These are phyloP conservation scores for Podarcis cretensis DNA, from an alignment of 2,113 vertebrate genomes.

Conservation along the genomic window DNA sequence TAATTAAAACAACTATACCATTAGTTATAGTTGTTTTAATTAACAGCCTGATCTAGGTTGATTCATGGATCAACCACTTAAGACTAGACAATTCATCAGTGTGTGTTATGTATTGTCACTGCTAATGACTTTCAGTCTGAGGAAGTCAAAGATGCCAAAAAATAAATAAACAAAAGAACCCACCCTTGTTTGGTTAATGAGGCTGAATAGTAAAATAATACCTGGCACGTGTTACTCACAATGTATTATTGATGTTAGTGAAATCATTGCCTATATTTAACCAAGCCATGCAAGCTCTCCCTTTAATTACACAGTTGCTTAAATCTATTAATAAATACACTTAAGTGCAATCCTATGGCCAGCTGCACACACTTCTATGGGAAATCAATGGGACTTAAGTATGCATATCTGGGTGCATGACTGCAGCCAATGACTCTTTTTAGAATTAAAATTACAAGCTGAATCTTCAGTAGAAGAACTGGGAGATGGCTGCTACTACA, in stretches of 20 bases:
- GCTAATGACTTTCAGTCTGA: not conserved
- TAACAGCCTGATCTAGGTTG: slow-evolving; percentile 5
- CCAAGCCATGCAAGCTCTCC: not conserved
- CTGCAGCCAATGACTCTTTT: not conserved
- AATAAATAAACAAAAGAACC: not conserved
- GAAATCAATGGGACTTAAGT: slow-evolving; percentile 6
- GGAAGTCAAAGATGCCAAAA: not conserved
- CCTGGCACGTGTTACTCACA: not conserved
- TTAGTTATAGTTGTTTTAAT: not conserved
- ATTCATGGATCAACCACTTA: not conserved
- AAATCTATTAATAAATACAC: slow-evolving; percentile 1
- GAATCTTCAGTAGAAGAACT: no score
- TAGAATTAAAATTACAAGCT: not conserved
- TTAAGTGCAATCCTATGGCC: not conserved
- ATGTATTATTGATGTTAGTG: not conserved
- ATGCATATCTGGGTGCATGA: not conserved
- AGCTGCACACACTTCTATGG: not conserved
- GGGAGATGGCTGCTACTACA: not conserved
- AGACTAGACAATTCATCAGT: not conserved
- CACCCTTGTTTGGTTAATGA: not conserved
- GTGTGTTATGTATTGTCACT: not conserved
- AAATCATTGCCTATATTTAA: not conserved
- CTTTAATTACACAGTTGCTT: slow-evolving; percentile 1
- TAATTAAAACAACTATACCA: not conserved
- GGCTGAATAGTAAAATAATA: not conserved